Percentiles rank a stretch among this genome's conserved stretches.
Evolutionary conservation across 2,888 invertebrate species (phyloP).

Genomic region (Cyaniris semiargus): DNA sequence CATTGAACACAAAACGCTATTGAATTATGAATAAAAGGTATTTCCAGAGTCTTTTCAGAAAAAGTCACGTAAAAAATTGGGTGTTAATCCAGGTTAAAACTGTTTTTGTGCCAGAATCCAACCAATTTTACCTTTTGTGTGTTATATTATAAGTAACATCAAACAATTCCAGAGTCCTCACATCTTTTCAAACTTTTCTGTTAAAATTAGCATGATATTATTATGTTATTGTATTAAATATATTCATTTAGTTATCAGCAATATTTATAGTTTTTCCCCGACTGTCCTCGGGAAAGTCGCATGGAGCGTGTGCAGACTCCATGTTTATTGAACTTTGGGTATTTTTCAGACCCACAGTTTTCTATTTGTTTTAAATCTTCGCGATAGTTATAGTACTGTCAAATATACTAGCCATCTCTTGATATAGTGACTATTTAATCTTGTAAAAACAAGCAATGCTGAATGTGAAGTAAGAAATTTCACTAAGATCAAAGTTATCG

Average conservation of each 20-base stretch:
- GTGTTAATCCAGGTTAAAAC: no score
- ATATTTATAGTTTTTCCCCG: neutral
- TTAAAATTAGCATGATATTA: neutral
- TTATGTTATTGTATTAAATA: neutral
- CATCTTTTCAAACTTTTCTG: neutral
- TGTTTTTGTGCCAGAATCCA: no score
- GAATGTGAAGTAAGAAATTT: neutral
- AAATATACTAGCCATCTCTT: neutral
- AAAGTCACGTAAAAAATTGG: no score
- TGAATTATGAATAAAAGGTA: no score
- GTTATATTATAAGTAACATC: no score
- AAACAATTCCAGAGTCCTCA: no score
- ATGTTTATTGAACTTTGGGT: conserved; percentile 7
- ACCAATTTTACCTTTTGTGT: no score
- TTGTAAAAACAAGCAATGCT: neutral
- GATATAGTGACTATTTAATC: neutral
- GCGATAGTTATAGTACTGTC: neutral
- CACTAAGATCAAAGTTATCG: neutral
- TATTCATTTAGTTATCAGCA: neutral
- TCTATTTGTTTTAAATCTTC: neutral
- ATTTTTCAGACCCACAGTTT: neutral
- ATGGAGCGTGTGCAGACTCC: conserved; percentile 15
- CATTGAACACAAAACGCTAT: no score
- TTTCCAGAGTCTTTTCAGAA: no score
- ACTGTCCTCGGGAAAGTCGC: neutral